Evolutionary conservation across 2,113 vertebrate species (phyloP).

Genomic region (Etheostoma spectabile): DNA sequence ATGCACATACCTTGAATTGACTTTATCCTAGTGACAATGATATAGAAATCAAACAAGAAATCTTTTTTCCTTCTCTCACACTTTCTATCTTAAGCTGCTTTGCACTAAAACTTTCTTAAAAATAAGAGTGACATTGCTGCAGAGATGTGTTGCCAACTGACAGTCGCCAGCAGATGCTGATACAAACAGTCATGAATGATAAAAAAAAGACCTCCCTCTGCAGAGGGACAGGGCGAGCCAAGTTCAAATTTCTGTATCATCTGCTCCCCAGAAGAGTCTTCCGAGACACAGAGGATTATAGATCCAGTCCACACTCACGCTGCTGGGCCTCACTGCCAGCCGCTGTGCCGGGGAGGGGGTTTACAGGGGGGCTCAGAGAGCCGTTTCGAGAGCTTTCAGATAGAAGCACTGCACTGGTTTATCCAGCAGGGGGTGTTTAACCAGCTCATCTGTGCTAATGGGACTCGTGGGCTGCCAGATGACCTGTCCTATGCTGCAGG

Average conservation of each 20-base stretch:
- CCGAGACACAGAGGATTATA: slow-evolving; percentile 47
- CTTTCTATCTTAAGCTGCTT: neutral
- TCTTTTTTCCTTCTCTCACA: neutral
- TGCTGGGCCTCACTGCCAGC: slow-evolving; percentile 13
- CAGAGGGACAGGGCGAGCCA: slow-evolving; percentile 32
- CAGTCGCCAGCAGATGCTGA: slow-evolving; percentile 25
- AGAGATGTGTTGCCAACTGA: slow-evolving; percentile 19
- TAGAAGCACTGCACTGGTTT: slow-evolving; percentile 20
- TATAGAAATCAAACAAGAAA: neutral
- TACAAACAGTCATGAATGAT: slow-evolving; percentile 33
- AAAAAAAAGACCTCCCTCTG: slow-evolving; percentile 33
- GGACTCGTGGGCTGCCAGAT: slow-evolving; percentile 36
- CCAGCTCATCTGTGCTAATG: slow-evolving; percentile 36
- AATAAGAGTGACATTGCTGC: slow-evolving; percentile 33
- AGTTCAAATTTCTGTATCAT: slow-evolving; percentile 43
- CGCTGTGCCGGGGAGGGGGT: neutral
- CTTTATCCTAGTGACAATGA: no score
- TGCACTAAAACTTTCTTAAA: slow-evolving; percentile 17
- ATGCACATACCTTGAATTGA: neutral
- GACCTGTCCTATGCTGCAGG: slow-evolving; percentile 28
- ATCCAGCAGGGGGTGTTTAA: slow-evolving; percentile 60
- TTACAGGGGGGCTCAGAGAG: neutral
- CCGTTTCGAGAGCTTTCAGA: slow-evolving; percentile 34
- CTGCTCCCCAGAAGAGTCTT: slow-evolving; percentile 49
- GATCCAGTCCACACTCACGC: slow-evolving; percentile 5